Conservation (phyloP, 2,888 invertebrate species). For the Herminia tarsipennalis region DNA sequence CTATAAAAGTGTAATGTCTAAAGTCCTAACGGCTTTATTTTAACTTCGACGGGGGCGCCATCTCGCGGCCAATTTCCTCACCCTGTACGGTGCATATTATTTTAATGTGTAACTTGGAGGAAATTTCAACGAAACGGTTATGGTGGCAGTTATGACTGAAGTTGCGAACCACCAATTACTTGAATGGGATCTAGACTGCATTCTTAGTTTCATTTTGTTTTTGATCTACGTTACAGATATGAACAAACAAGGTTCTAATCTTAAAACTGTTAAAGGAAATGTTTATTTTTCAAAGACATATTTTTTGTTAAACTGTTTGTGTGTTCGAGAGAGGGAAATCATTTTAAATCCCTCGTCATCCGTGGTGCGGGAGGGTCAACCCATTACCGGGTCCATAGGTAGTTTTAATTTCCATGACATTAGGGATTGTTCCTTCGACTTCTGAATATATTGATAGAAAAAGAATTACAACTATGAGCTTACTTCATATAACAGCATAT, state of each 20-base stretch:
- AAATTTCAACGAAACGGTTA: conserved; percentile 66
- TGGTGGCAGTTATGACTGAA: conserved; percentile 63
- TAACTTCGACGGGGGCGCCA: conserved; percentile 66
- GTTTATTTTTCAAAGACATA: neutral
- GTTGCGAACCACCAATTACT: conserved; percentile 72
- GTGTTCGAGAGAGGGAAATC: too few species aligned
- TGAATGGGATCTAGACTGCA: conserved; percentile 60
- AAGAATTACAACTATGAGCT: too few species aligned
- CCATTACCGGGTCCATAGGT: too few species aligned
- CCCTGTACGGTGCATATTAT: conserved; percentile 61
- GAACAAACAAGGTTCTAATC: conserved; percentile 32
- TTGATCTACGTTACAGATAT: conserved; percentile 34
- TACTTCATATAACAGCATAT: too few species aligned
- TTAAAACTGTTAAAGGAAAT: neutral
- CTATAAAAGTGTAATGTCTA: conserved; percentile 56
- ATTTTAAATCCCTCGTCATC: too few species aligned
- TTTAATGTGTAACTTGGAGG: conserved; percentile 69
- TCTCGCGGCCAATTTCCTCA: conserved; percentile 74
- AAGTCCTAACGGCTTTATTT: conserved; percentile 69
- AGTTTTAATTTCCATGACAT: too few species aligned
- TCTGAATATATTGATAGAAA: too few species aligned
- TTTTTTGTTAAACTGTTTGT: too few species aligned
- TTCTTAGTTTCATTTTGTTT: conserved; percentile 55
- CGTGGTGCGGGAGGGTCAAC: too few species aligned
- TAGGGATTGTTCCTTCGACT: too few species aligned